phyloP scores from a whole-genome alignment of 2,888 invertebrate species.

The Limnephilus marmoratus region DNA sequence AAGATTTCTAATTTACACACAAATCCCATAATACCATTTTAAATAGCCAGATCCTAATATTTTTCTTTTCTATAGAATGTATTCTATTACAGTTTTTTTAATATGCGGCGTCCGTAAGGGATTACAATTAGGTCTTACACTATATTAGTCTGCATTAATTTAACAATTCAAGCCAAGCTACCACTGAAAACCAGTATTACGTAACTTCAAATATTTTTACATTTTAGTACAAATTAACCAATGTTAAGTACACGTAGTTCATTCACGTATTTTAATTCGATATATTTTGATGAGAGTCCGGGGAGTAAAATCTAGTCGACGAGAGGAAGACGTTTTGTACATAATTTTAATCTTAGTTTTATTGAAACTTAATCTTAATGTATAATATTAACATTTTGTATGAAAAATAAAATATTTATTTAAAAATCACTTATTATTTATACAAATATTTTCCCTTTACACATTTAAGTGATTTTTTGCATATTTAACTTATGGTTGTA shows the following conservation, averaged over 20 bases:
- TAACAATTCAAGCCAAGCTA: background rate
- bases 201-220: background rate
- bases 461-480: too few relatives aligned
- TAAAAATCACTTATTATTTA: background rate
- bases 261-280: background rate
- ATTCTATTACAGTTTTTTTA: background rate
- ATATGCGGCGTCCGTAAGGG: background rate
- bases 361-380: slow-evolving; percentile 64
- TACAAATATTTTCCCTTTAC: background rate
- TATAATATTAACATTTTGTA: slow-evolving; percentile 64
- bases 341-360: slow-evolving; percentile 57
- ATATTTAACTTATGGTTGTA: too few relatives aligned
- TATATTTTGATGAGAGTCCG: background rate
- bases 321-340: slow-evolving; percentile 55
- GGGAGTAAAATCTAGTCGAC: slow-evolving; percentile 41
- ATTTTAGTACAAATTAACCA: slow-evolving; percentile 22
- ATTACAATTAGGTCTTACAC: background rate
- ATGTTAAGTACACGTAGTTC: background rate
- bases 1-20: too few relatives aligned
- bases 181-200: slow-evolving; percentile 35
- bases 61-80: background rate
- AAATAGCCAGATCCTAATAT: too few relatives aligned
- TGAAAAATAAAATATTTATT: slow-evolving; percentile 53
- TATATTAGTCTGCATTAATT: background rate
- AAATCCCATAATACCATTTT: too few relatives aligned